Evolutionary conservation across 2,113 vertebrate species (phyloP).

Genomic region (Stigmatopora argus): DNA sequence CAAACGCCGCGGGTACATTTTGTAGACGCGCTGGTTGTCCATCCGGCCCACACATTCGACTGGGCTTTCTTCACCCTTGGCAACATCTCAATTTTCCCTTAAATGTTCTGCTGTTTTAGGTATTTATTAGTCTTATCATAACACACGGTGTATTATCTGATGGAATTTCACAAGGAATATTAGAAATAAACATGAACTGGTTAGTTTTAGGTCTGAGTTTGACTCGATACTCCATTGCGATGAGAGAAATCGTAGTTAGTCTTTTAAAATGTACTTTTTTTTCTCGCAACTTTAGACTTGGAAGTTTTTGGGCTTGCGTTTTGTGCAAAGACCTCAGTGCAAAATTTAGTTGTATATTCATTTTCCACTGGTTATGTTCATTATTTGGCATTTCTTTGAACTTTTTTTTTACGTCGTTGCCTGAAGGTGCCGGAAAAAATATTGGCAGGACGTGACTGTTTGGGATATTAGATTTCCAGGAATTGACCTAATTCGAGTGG

Average conservation of each 20-base stretch:
- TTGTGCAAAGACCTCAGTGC: not conserved
- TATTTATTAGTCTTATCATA: not conserved
- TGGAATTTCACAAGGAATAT: not conserved
- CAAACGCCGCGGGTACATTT: not conserved
- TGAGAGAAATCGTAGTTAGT: not conserved
- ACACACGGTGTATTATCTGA: not conserved
- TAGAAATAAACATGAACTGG: not conserved
- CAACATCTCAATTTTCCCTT: not conserved
- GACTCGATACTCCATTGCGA: not conserved
- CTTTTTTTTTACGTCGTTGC: not conserved
- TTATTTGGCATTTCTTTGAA: not conserved
- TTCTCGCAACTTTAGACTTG: not conserved
- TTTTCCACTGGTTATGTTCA: not conserved
- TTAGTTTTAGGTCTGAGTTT: not conserved
- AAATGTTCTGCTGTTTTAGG: not conserved
- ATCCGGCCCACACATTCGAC: not conserved
- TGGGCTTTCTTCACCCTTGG: not conserved
- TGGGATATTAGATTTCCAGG: slow-evolving; percentile 12
- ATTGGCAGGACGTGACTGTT: slow-evolving; percentile 1
- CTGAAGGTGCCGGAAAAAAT: not conserved
- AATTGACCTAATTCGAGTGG: not conserved
- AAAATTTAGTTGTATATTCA: not conserved
- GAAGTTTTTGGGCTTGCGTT: not conserved
- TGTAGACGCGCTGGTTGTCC: not conserved
- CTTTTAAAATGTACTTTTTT: not conserved